Percentiles rank a stretch among this genome's conserved stretches.
Evolutionary conservation across 1,140 invertebrate species (phyloP).

Genomic region (Achatina immaculata): DNA sequence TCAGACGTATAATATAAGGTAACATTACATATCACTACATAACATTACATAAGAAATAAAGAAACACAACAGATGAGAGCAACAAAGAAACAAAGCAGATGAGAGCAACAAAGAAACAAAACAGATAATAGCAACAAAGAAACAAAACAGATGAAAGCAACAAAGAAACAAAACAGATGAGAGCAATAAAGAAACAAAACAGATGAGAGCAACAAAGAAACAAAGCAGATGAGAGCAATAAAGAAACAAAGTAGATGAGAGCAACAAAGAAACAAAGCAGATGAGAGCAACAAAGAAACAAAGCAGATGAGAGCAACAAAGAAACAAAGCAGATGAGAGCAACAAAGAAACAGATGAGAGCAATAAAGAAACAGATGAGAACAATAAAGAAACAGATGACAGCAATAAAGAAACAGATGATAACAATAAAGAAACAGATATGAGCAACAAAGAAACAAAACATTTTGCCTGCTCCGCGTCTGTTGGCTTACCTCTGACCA

Average conservation of each 20-base stretch:
- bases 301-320: not conserved
- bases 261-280: not conserved
- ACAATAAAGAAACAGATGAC: no score
- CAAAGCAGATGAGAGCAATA: not conserved
- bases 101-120: not conserved
- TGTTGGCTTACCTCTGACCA: constrained; percentile 11
- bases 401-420: no score
- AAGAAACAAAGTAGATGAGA: not conserved
- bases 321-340: not conserved
- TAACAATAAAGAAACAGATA: no score
- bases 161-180: not conserved
- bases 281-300: not conserved
- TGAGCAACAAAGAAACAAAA: no score
- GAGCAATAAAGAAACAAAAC: not conserved
- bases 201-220: not conserved
- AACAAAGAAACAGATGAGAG: not conserved
- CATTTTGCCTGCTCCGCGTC: no score
- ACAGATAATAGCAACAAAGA: not conserved
- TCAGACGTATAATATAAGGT: not conserved
- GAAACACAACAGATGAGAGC: not conserved
- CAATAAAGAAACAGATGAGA: not conserved
- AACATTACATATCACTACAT: not conserved
- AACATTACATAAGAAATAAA: not conserved
- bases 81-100: not conserved
- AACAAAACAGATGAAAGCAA: not conserved